Evolutionary conservation across 37 sponge, comb jelly and placozoan genomes (phyloP).

Genomic region (Oopsacas minuta): DNA sequence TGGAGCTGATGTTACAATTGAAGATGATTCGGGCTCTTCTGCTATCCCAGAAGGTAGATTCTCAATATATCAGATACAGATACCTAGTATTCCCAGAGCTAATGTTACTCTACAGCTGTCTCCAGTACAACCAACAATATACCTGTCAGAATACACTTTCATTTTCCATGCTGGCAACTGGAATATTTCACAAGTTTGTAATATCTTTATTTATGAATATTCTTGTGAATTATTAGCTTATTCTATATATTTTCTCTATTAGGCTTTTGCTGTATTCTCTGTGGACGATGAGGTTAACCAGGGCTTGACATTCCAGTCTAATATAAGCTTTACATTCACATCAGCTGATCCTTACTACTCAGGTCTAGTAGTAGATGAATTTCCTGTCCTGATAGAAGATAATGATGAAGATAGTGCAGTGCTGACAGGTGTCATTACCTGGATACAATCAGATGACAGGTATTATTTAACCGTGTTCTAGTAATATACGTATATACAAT

Average conservation of each 20-base stretch:
- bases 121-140: constrained; percentile 33
- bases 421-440: neutral
- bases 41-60: constrained; percentile 73
- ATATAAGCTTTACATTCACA: constrained; percentile 30
- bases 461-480: no score
- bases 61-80: constrained; percentile 48
- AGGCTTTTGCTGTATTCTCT: constrained; percentile 36
- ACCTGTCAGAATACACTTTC: constrained; percentile 32
- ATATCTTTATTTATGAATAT: no score
- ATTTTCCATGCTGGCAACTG: constrained; percentile 52
- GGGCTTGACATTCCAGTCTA: constrained; percentile 34
- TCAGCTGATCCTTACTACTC: constrained; percentile 57
- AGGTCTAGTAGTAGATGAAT: constrained; percentile 30
- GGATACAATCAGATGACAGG: neutral
- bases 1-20: constrained; percentile 38
- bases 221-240: no score
- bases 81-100: constrained; percentile 42
- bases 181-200: constrained; percentile 45
- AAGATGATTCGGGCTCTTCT: constrained; percentile 39
- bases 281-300: constrained; percentile 42
- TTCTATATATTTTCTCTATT: neutral
- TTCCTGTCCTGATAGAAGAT: constrained; percentile 53
- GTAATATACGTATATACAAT: no score
- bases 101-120: constrained; percentile 41
- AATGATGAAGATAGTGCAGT: constrained; percentile 54